Evolutionary conservation across 1,140 invertebrate genomes (phyloP), one percentile per base, ranked within the genome.

Genomic region (Campoletis sonorensis): DNA sequence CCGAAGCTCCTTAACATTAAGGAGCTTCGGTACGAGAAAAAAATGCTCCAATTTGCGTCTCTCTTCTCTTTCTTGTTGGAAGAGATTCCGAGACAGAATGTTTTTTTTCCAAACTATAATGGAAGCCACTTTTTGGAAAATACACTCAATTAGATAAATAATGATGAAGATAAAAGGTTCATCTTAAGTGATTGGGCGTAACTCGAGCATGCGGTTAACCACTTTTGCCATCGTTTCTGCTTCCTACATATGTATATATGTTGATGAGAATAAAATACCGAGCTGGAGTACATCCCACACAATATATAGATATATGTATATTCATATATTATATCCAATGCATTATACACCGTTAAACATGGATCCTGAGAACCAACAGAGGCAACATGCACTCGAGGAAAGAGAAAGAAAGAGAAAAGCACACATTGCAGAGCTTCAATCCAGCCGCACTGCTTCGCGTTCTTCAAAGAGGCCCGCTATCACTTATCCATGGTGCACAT

Each of bases 401-500:
- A n/a, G n/a, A 45, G 30, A 71, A n/a, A 21, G 68, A 45, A 73
- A 73, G 40, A 23, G 61, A 26, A 23, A 13, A 15, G 10, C 61
- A 67, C 61, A 23, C 23, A 67, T 27, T 67, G 61, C 61, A 16
- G 4, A 67, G 61, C 23, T 67, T 67, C 61, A 23, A 73, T 49
- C 71, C 40, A 49, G 40, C 40, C 30, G 16, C 68, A 33, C 71
- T 27, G 40, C 1, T 30, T 67, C 61, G 26, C 61, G 37, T 79
- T 82, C 82, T 79, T 88, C 83, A 88, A 89, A 87, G 85, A 81
- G 37, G 81, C 87, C 71, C 89, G 89, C 89, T 90, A 90, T 89
- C 88, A 85, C 72, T 87, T 86, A 85, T 85, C 77, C 84, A 45
- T 18, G 70, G 7, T 73, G 85, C 89, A 89, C 89, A 90, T 90